phyloP scores from a whole-genome alignment of 1,140 invertebrate species.

The Elymnias hypermnestra region DNA sequence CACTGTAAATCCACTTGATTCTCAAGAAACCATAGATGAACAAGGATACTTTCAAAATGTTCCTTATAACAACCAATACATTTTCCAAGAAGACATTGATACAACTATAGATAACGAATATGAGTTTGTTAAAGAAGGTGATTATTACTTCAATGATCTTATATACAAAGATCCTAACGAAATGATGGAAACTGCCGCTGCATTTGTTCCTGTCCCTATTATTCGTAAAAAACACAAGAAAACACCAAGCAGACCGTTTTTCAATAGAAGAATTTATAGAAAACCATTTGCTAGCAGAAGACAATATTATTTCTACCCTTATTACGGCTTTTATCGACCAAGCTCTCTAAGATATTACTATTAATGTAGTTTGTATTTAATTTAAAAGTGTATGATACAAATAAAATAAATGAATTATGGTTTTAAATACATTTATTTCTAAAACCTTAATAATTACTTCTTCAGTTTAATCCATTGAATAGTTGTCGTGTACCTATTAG shows the following conservation, averaged over 20 bases:
- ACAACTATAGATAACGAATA: slow-evolving; percentile 16
- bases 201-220: slow-evolving; percentile 48
- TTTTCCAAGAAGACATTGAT: slow-evolving; percentile 13
- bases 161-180: slow-evolving; percentile 43
- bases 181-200: slow-evolving; percentile 60
- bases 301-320: slow-evolving; percentile 41
- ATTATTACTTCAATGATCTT: slow-evolving; percentile 29
- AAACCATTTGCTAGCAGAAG: slow-evolving; percentile 36
- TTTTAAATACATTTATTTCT: slow-evolving; percentile 49
- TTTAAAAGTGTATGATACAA: slow-evolving; percentile 15
- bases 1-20: slow-evolving; percentile 10
- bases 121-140: slow-evolving; percentile 16
- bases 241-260: slow-evolving; percentile 31
- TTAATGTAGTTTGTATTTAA: not conserved
- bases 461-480: slow-evolving; percentile 6
- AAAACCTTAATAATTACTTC: slow-evolving; percentile 23
- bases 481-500: not conserved
- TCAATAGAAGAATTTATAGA: slow-evolving; percentile 39
- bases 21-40: slow-evolving; percentile 6
- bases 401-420: slow-evolving; percentile 12
- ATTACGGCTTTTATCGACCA: slow-evolving; percentile 44
- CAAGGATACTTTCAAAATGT: not conserved
- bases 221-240: slow-evolving; percentile 39
- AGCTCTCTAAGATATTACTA: slow-evolving; percentile 61
- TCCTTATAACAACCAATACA: slow-evolving; percentile 2